Base-by-base conservation (phyloP, 1,140 invertebrate genomes). In the Zaprionus ghesquierei region DNA sequence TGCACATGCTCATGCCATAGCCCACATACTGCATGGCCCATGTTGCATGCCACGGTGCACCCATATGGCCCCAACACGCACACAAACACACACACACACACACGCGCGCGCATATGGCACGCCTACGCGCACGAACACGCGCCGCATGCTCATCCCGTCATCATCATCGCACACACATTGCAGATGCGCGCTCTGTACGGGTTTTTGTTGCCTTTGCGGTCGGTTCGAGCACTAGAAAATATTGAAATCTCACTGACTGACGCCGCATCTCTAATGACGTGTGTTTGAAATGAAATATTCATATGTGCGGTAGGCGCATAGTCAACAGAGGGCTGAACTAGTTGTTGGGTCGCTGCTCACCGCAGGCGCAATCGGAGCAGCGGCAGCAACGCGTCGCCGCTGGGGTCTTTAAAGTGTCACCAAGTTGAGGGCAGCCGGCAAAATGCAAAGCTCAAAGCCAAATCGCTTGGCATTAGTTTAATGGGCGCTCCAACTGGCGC, bases 271-370 rank as follows among this genome's bases (percentile, higher is more conserved):
- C 82, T 87, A 87, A 87, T 87, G 82, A 87, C 84, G 79, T 87
- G 82, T 89, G 84, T 87, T 87, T 87, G 72, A 87, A 75, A 89
- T 89, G 82, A 87, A 87, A 87, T 87, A 87, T 87, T 87, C 82
- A 87, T 87, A 87, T 69, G 75, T 85, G 68, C 60, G 49, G 54
- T 61, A 63, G 75, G 69, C 65, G 63, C 65, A 31, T 10, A 13
- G n/a, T 12, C 22, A 3, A 59, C 38, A 68, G 13, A 55, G 18
- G 51, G 44, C 61, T 38, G 38, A 2, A 18, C n/a, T 13, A 12
- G 29, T 20, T 54, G 51, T 13, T 10, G 25, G 41, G 25, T 31
- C 29, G 41, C 13, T 8, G 9, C 38, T 46, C 25, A 12, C 8
- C 20, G 53, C 69, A 69, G 59, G 27, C 38, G 29, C 29, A 10